Conservation (phyloP, 2,113 vertebrate genomes). For the Uria lomvia region DNA sequence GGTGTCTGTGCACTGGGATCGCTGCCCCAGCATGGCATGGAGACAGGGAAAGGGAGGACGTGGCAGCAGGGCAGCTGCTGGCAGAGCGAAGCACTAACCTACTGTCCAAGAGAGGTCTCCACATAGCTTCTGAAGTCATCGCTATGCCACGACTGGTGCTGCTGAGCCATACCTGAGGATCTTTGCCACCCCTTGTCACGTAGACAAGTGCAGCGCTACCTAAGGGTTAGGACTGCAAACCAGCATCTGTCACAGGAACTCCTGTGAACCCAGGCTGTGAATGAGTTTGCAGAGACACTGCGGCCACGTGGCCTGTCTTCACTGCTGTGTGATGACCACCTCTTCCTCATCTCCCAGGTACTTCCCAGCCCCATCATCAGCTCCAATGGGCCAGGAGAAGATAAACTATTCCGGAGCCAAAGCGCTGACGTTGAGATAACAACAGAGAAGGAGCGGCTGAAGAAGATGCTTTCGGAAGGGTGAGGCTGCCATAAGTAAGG, state of each 20-base stretch:
- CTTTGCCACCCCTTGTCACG: neutral
- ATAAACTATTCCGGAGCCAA: slow-evolving; percentile 93
- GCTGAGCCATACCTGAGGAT: fast-evolving
- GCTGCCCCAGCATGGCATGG: neutral
- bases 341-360: slow-evolving; percentile 50
- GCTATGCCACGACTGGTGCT: fast-evolving
- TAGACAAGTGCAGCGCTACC: neutral
- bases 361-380: slow-evolving; percentile 75
- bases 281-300: neutral
- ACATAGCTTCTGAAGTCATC: neutral
- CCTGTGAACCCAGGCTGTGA: fast-evolving
- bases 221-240: no score
- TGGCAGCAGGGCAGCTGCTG: neutral
- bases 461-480: slow-evolving; percentile 98
- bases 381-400: slow-evolving; percentile 89
- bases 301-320: neutral
- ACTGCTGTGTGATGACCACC: neutral
- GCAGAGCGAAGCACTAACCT: neutral
- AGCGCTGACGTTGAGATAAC: slow-evolving; percentile 89
- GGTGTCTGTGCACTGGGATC: neutral
- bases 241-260: fast-evolving
- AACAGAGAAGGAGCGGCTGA: slow-evolving; percentile 89
- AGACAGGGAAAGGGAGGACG: neutral
- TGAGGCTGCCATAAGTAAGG: slow-evolving; percentile 4
- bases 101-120: neutral